Base-by-base conservation (phyloP, 2,797 vertebrate genomes). In the Anas georgica region DNA sequence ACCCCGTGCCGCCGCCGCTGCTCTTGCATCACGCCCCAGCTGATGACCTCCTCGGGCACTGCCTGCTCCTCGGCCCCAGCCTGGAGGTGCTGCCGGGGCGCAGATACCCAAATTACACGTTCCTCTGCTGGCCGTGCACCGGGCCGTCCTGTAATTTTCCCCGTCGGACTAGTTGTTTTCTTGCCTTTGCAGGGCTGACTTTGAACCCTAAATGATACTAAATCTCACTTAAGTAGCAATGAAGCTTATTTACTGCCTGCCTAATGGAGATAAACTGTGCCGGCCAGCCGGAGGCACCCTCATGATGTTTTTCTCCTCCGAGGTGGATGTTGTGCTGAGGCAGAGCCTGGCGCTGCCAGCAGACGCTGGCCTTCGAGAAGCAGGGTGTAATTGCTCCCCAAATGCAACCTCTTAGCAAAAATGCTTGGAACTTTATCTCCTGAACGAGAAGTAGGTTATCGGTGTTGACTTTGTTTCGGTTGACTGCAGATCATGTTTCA, bases 181-280 rank as follows among this genome's bases (percentile, higher is more conserved):
- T 89, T 82, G 62, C 80, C 76, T 91, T 91, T 2, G 2, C 86
- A 67, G 26, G 13, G 21, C 45, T 41, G 63, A 88, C 86, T 95
- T 93, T 87, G 84, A 94, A 94, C 72, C 68, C 78, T 77, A 25
- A 54, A 50, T 74, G 52, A 39, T 86, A 69, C n/a, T 54, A 45
- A 37, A 64, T 60, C 46, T 95, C 45, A 59, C 23, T 81, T 58
- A 50, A 60, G 7, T 64, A 83, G 81, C 56, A 29, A 3, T 87
- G 92, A 67, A 58, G 52, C 16, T 68, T 80, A 41, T 89, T 94
- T 95, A 43, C 56, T 68, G 6, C 75, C 75, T 79, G 21, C 63
- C n/a, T 62, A 26, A 25, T 56, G 50, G 0, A 90, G 88, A 79
- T 90, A 91, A 94, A 75, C 55, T 59, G 8, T 3, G 3, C 48